Evolutionary conservation across 2,113 vertebrate genomes (phyloP).

Genomic region (Sinocyclocheilus maitianheensis): DNA sequence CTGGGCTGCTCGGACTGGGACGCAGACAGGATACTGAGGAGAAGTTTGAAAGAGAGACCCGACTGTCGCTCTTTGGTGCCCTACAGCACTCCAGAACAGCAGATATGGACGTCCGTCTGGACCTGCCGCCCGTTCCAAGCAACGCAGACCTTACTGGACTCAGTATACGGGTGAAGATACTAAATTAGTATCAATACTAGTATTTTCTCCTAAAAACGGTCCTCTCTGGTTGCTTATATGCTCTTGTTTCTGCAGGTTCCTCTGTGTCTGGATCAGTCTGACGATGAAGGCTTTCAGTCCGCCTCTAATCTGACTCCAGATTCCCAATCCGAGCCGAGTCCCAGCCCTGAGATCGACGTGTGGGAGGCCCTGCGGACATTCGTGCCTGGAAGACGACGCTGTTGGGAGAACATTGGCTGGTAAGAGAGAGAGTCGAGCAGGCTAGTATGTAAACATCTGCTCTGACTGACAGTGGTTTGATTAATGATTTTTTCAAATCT

Average conservation of each 20-base stretch:
- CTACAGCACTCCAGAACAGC: conserved; percentile 87
- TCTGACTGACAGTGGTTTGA: not conserved
- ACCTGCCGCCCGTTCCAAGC: conserved; percentile 89
- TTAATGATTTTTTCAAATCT: not conserved
- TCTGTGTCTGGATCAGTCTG: conserved; percentile 88
- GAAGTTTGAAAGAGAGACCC: conserved; percentile 88
- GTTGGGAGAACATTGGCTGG: conserved; percentile 97
- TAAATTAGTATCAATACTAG: not conserved
- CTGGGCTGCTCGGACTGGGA: conserved; percentile 80
- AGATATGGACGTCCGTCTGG: conserved; percentile 90
- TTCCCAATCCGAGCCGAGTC: conserved; percentile 89
- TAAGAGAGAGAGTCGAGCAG: conserved; percentile 62
- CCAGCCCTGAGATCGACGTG: conserved; percentile 85
- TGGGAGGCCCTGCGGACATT: conserved; percentile 90
- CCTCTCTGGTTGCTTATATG: not conserved
- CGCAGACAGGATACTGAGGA: conserved; percentile 72
- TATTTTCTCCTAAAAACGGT: not conserved
- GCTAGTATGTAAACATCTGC: too few relatives aligned
- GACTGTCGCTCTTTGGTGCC: conserved; percentile 89
- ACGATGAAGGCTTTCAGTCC: conserved; percentile 97
- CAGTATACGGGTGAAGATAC: conserved; percentile 82
- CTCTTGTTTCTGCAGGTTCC: conserved; percentile 80
- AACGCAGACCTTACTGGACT: conserved; percentile 89
- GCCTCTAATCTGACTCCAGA: conserved; percentile 96
- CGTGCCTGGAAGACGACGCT: conserved; percentile 84